Conservation (phyloP, 2,113 vertebrate genomes). For the Anser cygnoides region DNA sequence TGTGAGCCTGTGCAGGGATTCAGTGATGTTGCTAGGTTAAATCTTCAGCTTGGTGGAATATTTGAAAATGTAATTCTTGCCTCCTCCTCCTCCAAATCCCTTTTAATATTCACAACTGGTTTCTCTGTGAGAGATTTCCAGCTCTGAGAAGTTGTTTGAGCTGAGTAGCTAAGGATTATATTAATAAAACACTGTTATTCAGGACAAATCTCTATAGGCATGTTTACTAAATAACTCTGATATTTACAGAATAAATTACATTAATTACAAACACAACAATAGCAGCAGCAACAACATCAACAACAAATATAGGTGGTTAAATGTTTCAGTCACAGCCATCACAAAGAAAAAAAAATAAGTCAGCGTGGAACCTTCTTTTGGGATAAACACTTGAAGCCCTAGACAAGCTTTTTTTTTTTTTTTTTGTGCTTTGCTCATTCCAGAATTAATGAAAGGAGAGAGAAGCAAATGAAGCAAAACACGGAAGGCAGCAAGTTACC, state of each 20-base stretch:
- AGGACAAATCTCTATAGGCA: constrained; percentile 1
- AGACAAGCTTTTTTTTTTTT: background rate
- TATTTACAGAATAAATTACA: background rate
- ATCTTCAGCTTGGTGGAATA: constrained; percentile 6
- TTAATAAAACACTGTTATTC: constrained; percentile 18
- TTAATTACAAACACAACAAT: background rate
- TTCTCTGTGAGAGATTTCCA: constrained; percentile 27
- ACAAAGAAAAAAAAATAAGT: background rate
- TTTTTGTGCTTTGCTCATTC: background rate
- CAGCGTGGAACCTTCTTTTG: background rate
- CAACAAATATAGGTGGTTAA: background rate
- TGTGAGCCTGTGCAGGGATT: background rate
- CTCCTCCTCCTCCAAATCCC: constrained; percentile 23
- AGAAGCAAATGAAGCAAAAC: background rate
- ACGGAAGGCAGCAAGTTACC: background rate
- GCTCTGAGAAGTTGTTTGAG: constrained; percentile 21
- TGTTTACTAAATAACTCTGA: background rate
- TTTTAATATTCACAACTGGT: constrained; percentile 41
- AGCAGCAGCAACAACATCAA: background rate
- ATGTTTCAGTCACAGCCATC: background rate
- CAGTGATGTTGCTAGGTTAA: constrained; percentile 15
- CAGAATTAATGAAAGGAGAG: background rate
- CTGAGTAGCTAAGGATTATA: constrained; percentile 5
- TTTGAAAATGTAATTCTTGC: constrained; percentile 24
- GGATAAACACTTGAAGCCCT: background rate